Evolutionary conservation across 2,113 vertebrate species (phyloP).

Genomic region (Psophia crepitans): DNA sequence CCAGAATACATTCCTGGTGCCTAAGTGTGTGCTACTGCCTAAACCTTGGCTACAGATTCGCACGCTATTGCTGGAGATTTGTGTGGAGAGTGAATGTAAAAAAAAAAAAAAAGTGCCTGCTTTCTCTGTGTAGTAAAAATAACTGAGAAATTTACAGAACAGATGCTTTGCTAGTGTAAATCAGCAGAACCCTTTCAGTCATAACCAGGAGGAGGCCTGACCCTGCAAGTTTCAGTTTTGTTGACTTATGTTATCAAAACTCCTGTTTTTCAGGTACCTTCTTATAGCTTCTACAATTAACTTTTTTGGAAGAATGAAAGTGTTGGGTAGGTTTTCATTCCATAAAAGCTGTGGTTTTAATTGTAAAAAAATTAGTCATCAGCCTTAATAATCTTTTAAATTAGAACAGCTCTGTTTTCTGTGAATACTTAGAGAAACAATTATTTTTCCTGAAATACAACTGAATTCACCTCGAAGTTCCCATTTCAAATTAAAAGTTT

Average conservation of each 20-base stretch:
- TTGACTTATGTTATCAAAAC: not conserved
- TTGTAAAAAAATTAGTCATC: not conserved
- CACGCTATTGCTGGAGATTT: not conserved
- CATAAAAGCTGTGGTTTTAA: not conserved
- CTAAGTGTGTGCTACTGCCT: not conserved
- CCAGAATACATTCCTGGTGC: not conserved
- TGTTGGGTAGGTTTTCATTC: not conserved
- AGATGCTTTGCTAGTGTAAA: not conserved
- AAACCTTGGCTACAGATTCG: not conserved
- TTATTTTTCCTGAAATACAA: not conserved
- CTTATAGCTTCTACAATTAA: not conserved
- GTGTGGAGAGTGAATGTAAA: not conserved
- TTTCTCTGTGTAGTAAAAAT: not conserved
- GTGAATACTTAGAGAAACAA: not conserved
- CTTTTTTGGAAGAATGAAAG: not conserved
- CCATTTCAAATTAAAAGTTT: not conserved
- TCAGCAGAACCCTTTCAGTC: not conserved
- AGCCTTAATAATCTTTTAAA: not conserved
- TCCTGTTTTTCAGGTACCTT: not conserved
- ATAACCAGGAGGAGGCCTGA: not conserved
- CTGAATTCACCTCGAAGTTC: not conserved
- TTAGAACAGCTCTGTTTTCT: not conserved
- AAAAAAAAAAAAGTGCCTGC: not conserved
- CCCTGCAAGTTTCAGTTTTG: not conserved
- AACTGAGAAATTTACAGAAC: not conserved